phyloP scores from a whole-genome alignment of 2,888 invertebrate species.

The Hypercompe scribonia region DNA sequence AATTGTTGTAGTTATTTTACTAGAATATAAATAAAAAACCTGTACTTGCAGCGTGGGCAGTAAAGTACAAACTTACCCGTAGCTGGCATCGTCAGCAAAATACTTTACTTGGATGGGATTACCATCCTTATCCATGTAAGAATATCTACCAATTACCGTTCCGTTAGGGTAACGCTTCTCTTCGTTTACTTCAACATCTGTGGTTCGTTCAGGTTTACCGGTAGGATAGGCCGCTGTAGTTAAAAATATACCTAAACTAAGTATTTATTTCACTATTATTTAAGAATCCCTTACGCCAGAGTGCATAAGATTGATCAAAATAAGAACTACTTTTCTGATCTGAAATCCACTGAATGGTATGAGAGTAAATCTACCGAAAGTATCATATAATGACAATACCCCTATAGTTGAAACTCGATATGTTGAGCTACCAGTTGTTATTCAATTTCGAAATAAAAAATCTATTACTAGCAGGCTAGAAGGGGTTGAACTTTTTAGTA shows the following conservation, averaged over 20 bases:
- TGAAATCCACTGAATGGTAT: too few relatives aligned
- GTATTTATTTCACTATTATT: not conserved
- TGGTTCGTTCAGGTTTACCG: constrained; percentile 34
- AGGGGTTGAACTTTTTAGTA: too few relatives aligned
- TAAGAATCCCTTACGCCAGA: too few relatives aligned
- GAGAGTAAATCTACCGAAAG: too few relatives aligned
- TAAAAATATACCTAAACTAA: not conserved
- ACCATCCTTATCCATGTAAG: constrained; percentile 89
- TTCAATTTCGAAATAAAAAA: too few relatives aligned
- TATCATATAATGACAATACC: too few relatives aligned
- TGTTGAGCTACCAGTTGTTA: too few relatives aligned
- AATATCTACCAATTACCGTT: constrained; percentile 90
- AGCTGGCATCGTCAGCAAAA: constrained; percentile 88
- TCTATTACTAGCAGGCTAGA: too few relatives aligned
- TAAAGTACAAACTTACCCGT: constrained; percentile 82
- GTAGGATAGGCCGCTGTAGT: constrained; percentile 61
- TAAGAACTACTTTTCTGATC: too few relatives aligned
- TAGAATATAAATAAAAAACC: not conserved
- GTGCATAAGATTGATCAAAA: too few relatives aligned
- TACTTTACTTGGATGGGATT: constrained; percentile 89
- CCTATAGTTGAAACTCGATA: too few relatives aligned
- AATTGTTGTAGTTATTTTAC: too few relatives aligned
- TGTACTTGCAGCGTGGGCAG: not conserved
- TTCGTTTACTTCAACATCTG: constrained; percentile 61
- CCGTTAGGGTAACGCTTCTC: constrained; percentile 90